Base-by-base conservation (phyloP, 2,113 vertebrate genomes). In the Tyto alba region DNA sequence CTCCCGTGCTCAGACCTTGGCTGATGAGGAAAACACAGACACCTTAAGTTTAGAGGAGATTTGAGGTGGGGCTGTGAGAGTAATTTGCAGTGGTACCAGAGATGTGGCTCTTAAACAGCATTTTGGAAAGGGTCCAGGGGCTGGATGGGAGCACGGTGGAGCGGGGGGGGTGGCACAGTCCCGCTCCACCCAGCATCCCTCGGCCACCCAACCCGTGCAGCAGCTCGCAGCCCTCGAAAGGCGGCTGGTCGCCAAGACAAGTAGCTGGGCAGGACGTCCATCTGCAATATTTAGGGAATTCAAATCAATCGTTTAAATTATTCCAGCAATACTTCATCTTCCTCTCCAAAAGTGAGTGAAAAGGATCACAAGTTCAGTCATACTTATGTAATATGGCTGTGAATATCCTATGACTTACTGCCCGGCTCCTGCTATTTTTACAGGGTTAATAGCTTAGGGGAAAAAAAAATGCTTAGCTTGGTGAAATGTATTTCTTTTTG, bases 321-420 rank as follows among this genome's bases (percentile, higher is more conserved):
- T 85, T 91, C 72, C 15, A 47, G 79, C 80, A 50, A 74, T 47
- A 34, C 41, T 97, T 97, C 88, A 83, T 92, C 50, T 66, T 91
- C 88, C 86, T 78, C 84, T 87, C 32, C 57, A 40, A 36, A 12
- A 21, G 26, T 84, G 77, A 95, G 89, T 3, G 3, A 71, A 68
- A 82, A 93, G 81, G 93, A 62, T 92, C 84, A 22, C 69, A 43
- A 43, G 75, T 89, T 95, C 90, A 78, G 94, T 79, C 7, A 2
- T 73, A 83, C 85, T 75, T 55, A 38, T 16, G 43, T 73, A 94
- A 95, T 23, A 55, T 53, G 36, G 29, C 82, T 86, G 72, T 75
- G 81, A 95, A 77, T 74, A 56, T 48, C 57, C 90, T 29, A 6
- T 80, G 67, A 88, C 59, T 88, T 89, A 91, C 4, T 82, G 57